Percentiles rank a stretch among this genome's conserved stretches.
Evolutionary conservation across 2,888 invertebrate genomes (phyloP).

Genomic region (Eupithecia subumbrata): DNA sequence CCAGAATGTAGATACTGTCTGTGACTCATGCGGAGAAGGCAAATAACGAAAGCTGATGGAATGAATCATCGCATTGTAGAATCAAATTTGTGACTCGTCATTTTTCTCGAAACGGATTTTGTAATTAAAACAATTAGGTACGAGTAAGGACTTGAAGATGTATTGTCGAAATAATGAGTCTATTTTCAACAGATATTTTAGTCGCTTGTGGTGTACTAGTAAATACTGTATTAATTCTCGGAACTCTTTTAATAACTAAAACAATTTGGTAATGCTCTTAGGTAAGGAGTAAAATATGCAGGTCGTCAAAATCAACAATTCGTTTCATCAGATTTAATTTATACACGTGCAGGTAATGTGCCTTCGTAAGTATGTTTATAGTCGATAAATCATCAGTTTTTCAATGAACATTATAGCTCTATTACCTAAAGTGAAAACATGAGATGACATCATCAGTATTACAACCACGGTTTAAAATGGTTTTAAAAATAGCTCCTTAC

Average conservation of each 20-base stretch:
- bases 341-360: not conserved
- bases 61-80: slow-evolving; percentile 32
- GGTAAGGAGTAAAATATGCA: not conserved
- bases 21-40: slow-evolving; percentile 30
- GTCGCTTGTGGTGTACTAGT: not conserved
- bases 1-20: slow-evolving; percentile 4
- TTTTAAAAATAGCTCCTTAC: not conserved
- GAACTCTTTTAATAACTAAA: not conserved
- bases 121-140: slow-evolving; percentile 14
- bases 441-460: not conserved
- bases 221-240: no score
- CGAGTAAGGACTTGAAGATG: not conserved
- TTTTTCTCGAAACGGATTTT: slow-evolving; percentile 25
- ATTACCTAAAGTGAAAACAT: not conserved
- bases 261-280: not conserved
- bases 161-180: not conserved
- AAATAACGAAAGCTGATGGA: slow-evolving; percentile 21
- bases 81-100: slow-evolving; percentile 23
- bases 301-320: not conserved
- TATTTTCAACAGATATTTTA: not conserved
- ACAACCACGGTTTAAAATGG: not conserved
- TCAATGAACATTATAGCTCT: not conserved
- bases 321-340: not conserved
- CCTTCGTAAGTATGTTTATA: not conserved
- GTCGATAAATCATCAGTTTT: not conserved